These are phyloP conservation scores for Rhynchotus rufescens DNA, from an alignment of 2,797 vertebrate genomes.

Conservation along the genomic window DNA sequence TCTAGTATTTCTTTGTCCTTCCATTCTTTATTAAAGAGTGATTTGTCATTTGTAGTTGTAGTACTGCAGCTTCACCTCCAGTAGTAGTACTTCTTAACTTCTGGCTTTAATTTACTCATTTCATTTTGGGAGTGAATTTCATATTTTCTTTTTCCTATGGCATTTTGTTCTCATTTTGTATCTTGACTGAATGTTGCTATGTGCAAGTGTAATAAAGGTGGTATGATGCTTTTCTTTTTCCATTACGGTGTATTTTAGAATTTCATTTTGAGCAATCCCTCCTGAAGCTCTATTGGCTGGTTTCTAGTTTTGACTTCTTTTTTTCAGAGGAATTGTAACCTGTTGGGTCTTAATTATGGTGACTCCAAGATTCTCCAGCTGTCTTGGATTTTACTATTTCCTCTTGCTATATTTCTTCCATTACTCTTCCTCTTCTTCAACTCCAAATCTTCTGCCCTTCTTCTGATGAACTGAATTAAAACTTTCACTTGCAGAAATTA, in stretches of 20 bases:
- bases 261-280: not conserved
- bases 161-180: not conserved
- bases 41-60: not conserved
- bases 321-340: slow-evolving; percentile 47
- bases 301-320: slow-evolving; percentile 25
- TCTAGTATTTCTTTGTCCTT: not conserved
- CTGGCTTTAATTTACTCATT: not conserved
- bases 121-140: not conserved
- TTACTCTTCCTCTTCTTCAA: slow-evolving; percentile 51
- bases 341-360: slow-evolving; percentile 60
- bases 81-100: not conserved
- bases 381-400: slow-evolving; percentile 67
- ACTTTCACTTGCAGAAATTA: slow-evolving; percentile 64
- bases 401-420: slow-evolving; percentile 64
- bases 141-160: not conserved
- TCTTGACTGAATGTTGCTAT: not conserved
- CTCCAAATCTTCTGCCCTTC: slow-evolving; percentile 53
- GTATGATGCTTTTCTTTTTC: not conserved
- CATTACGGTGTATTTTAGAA: not conserved
- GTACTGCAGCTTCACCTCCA: not conserved
- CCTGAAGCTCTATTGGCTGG: slow-evolving; percentile 18
- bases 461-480: slow-evolving; percentile 67
- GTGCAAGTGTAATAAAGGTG: not conserved
- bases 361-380: slow-evolving; percentile 67
- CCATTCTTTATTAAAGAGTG: not conserved